Conservation (phyloP, 2,888 invertebrate species). For the Pasiphila rectangulata region DNA sequence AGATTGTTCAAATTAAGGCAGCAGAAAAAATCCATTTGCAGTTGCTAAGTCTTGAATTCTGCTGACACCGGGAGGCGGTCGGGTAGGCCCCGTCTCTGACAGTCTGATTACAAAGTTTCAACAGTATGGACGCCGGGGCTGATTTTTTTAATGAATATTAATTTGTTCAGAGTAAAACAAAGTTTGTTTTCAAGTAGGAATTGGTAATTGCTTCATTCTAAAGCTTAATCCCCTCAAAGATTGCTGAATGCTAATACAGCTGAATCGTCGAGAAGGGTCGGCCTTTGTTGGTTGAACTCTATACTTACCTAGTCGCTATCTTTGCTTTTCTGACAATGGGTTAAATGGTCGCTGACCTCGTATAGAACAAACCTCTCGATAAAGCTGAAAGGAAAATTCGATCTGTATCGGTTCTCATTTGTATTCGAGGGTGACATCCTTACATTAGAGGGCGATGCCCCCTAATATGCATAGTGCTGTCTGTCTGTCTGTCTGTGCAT, state of each 20-base stretch:
- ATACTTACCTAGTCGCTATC: conserved; percentile 27
- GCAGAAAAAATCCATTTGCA: conserved; percentile 64
- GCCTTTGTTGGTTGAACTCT: conserved; percentile 38
- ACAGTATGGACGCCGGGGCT: conserved; percentile 68
- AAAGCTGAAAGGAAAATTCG: conserved; percentile 5
- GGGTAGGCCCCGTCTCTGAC: conserved; percentile 42
- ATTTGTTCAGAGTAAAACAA: conserved; percentile 74
- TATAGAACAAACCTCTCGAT: conserved; percentile 11
- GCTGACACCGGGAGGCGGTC: conserved; percentile 55
- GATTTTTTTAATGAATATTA: conserved; percentile 80
- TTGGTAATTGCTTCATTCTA: conserved; percentile 72
- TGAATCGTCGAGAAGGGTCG: conserved; percentile 20
- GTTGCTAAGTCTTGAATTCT: conserved; percentile 63
- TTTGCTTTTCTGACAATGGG: conserved; percentile 24
- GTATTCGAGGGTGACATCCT: neutral
- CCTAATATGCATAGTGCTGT: too few species aligned
- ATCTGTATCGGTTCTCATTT: conserved; percentile 4
- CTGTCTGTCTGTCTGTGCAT: too few species aligned
- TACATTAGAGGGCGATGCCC: too few species aligned
- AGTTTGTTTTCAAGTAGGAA: conserved; percentile 67
- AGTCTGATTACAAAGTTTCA: conserved; percentile 76
- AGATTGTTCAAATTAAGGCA: conserved; percentile 56
- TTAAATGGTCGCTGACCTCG: conserved; percentile 17
- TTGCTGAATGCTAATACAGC: conserved; percentile 48
- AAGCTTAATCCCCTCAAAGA: conserved; percentile 56